Evolutionary conservation across 2,888 invertebrate species (phyloP).

Genomic region (Tipula unca): DNA sequence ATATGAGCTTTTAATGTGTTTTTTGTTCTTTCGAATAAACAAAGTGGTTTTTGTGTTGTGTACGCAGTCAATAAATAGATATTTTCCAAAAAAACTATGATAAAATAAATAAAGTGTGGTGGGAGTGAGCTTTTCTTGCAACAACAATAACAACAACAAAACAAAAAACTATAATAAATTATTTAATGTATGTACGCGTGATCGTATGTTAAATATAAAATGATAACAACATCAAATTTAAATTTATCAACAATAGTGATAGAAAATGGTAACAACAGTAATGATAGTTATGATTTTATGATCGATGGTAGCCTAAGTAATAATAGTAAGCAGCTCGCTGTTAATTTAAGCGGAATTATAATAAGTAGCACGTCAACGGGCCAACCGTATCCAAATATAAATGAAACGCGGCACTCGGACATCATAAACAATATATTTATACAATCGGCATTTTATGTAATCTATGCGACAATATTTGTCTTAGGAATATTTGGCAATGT

Average conservation of each 20-base stretch:
- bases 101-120: background rate
- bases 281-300: background rate
- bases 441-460: slow-evolving; percentile 63
- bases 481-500: slow-evolving; percentile 74
- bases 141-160: too few species aligned
- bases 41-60: background rate
- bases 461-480: slow-evolving; percentile 71
- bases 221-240: background rate
- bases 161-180: too few species aligned
- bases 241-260: background rate
- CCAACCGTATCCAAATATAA: background rate
- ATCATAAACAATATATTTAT: slow-evolving; percentile 57
- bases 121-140: background rate
- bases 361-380: background rate
- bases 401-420: slow-evolving; percentile 33
- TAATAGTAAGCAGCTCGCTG: background rate
- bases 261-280: background rate
- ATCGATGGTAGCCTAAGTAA: background rate
- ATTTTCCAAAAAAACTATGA: background rate
- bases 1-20: background rate
- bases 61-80: background rate
- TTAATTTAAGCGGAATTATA: background rate
- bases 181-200: background rate
- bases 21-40: background rate
- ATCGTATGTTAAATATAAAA: background rate